Evolutionary conservation across 2,797 vertebrate species (phyloP), one percentile per base, ranked within the genome.

Genomic region (Artibeus jamaicensis): DNA sequence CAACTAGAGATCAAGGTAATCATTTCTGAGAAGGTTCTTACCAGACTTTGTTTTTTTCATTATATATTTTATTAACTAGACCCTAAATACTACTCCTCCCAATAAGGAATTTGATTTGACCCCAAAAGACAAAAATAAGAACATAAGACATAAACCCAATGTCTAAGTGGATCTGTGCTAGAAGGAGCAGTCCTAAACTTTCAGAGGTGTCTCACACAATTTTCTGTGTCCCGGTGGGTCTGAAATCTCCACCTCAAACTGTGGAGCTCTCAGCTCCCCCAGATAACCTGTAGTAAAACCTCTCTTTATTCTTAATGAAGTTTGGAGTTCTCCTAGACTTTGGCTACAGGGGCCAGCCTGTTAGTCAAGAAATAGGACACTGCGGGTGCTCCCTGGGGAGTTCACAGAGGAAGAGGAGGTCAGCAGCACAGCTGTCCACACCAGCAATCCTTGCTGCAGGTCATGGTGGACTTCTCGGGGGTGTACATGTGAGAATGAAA

Each of bases 1-100:
- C 1, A 46, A 81, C 24, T 26, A 39, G 21, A 94, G 59, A 59
- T 86, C 83, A 48, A 83, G 26, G 19, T 74, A 42, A 71, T 82
- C 48, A 77, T 92, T 93, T 88, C 81, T 76, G 18, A 84, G 71
- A 62, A 94, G 9, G 24, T 76, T 87, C 90, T 94, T 42, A n/a
- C 32, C 6, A 37, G 59, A 90, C 16, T 83, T 65, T 48, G 44
- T 18, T 24, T 95, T 96, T 96, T 79, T 79, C 44, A 44, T 76
- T 59, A 74, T 2, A 34, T 73, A 9, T 87, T 89, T 95, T 95
- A 95, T 37, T 82, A 92, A 65, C 48, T 79, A 89, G 22, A 78
- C 29, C 39, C n/a, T 90, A 93, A 85, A 89, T 82, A 71, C 7
- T 1, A 15, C 3, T 15, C 9, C 10, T 0, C 18, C 1, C 14